phyloP scores from a whole-genome alignment of 2,888 invertebrate genomes.

The Chironomus tentans region DNA sequence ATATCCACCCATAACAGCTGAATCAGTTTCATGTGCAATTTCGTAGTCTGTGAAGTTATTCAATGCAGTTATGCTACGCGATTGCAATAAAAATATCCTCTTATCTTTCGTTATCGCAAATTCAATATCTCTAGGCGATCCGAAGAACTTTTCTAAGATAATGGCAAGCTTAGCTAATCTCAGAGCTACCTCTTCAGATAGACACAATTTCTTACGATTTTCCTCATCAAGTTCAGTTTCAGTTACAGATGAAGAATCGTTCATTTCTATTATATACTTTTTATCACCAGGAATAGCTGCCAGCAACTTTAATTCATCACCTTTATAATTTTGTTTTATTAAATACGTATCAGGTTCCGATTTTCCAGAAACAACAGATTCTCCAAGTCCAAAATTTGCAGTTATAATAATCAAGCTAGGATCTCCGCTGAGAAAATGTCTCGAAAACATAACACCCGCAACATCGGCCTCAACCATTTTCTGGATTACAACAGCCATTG shows the following conservation, averaged over 20 bases:
- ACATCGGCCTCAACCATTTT: slow-evolving; percentile 60
- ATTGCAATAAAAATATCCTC: slow-evolving; percentile 60
- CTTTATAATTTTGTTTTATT: slow-evolving; percentile 45
- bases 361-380: slow-evolving; percentile 72
- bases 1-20: slow-evolving; percentile 53
- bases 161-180: slow-evolving; percentile 50
- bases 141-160: slow-evolving; percentile 57
- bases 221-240: slow-evolving; percentile 38
- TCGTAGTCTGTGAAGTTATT: slow-evolving; percentile 70
- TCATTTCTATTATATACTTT: slow-evolving; percentile 44
- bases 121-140: slow-evolving; percentile 66
- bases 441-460: slow-evolving; percentile 74
- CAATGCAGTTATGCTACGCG: slow-evolving; percentile 65
- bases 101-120: slow-evolving; percentile 62
- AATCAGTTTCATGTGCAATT: slow-evolving; percentile 67
- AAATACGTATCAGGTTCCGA: slow-evolving; percentile 68
- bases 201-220: slow-evolving; percentile 44
- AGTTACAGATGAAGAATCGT: slow-evolving; percentile 38
- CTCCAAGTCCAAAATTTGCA: slow-evolving; percentile 74
- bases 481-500: slow-evolving; percentile 75
- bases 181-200: slow-evolving; percentile 48
- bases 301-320: slow-evolving; percentile 42
- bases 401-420: slow-evolving; percentile 60
- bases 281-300: slow-evolving; percentile 48
- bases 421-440: slow-evolving; percentile 64